Conservation (phyloP, 2,888 invertebrate species). For the Muschampia plurimacula region DNA sequence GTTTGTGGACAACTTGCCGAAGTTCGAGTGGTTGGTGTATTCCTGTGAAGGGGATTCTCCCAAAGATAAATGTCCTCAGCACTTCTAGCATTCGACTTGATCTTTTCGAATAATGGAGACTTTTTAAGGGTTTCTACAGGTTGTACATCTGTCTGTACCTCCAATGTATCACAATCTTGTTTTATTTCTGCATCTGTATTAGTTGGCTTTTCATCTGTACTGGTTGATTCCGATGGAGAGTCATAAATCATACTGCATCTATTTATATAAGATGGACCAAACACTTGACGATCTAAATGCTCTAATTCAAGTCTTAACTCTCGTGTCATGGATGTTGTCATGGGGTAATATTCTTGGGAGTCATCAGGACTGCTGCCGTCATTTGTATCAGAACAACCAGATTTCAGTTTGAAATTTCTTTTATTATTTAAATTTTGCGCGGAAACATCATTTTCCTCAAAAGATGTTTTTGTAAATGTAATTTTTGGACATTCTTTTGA, state of each 20-base stretch:
- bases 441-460: slow-evolving; percentile 62
- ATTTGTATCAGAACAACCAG: slow-evolving; percentile 67
- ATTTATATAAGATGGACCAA: slow-evolving; percentile 85
- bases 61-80: slow-evolving; percentile 91
- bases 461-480: slow-evolving; percentile 68
- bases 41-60: slow-evolving; percentile 91
- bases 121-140: slow-evolving; percentile 63
- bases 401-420: slow-evolving; percentile 60
- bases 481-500: slow-evolving; percentile 69
- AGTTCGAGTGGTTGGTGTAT: slow-evolving; percentile 75
- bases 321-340: slow-evolving; percentile 94
- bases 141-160: slow-evolving; percentile 57
- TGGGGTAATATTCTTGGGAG: slow-evolving; percentile 93
- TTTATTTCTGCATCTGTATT: slow-evolving; percentile 59
- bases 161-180: slow-evolving; percentile 57
- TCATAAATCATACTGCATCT: slow-evolving; percentile 72
- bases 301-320: slow-evolving; percentile 93
- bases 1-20: slow-evolving; percentile 85
- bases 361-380: slow-evolving; percentile 92
- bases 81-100: slow-evolving; percentile 76
- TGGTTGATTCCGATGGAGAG: slow-evolving; percentile 76
- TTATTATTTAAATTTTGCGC: slow-evolving; percentile 57
- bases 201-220: slow-evolving; percentile 72
- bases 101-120: slow-evolving; percentile 70
- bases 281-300: slow-evolving; percentile 93